phyloP scores from a whole-genome alignment of 2,113 vertebrate species.

The Loxodonta africana region DNA sequence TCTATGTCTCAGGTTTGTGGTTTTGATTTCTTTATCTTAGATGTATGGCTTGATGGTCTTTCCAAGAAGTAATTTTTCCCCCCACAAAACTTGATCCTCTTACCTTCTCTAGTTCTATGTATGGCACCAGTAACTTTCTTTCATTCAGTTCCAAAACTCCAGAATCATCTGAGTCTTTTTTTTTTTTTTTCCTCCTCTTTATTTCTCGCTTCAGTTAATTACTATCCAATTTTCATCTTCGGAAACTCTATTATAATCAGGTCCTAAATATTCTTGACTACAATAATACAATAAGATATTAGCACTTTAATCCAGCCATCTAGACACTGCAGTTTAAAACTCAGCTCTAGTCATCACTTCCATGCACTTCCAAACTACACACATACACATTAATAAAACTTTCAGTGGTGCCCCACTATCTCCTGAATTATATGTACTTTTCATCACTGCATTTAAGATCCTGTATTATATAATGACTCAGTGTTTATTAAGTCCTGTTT shows the following conservation, averaged over 20 bases:
- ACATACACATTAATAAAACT: neutral
- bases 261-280: neutral
- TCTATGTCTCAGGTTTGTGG: neutral
- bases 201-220: neutral
- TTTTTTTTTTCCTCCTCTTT: fast-evolving
- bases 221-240: neutral
- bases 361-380: neutral
- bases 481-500: neutral
- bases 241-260: neutral
- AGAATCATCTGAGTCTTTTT: neutral
- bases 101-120: neutral
- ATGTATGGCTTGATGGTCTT: neutral
- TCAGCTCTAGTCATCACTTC: neutral
- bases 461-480: neutral
- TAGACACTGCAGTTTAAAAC: neutral
- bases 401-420: neutral
- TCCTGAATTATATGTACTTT: neutral
- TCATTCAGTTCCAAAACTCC: neutral
- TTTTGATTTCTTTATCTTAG: neutral
- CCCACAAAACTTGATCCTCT: neutral
- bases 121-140: neutral
- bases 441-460: neutral
- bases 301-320: neutral
- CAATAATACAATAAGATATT: neutral
- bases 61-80: neutral